Evolutionary conservation across 1,140 invertebrate genomes (phyloP), one percentile per base, ranked within the genome.

Genomic region (Drosophila nikananu): DNA sequence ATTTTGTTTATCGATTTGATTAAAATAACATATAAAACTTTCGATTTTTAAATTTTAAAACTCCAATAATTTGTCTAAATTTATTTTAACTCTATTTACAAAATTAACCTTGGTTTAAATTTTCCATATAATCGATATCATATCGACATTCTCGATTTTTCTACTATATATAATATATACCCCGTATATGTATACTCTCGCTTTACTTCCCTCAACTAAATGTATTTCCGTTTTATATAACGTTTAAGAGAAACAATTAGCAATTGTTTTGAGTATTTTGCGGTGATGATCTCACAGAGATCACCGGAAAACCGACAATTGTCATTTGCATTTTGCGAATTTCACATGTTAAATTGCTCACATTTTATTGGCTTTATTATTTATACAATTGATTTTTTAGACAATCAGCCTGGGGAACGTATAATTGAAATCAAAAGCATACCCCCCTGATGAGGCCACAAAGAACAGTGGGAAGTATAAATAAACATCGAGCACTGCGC

Each of bases 261-360:
- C 35, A 55, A 37, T 55, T 55, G 52, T 39, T 39, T 55, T 13
- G 25, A 42, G 32, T 35, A 19, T 48, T 55, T 66, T 77, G 46
- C 61, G 51, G 42, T 73, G 83, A 89, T 86, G 83, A 86, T 86
- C 84, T 86, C 83, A 86, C 51, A 74, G n/a, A 83, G 83, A 86
- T 87, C 80, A 63, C 35, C 67, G 80, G 51, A 59, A 72, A 65
- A 67, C 52, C 30, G 23, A 42, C 66, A 67, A 54, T 74, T 77
- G 67, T 70, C 63, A 65, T 74, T 80, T 60, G 49, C 58, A 72
- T 62, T 66, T 52, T 46, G 48, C 35, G 54, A 83, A 59, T 77
- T 73, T 80, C 58, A 64, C 72, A 80, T 70, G 51, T 49, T 17
- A 77, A 86, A 89, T 74, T 77, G 70, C 46, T 72, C 62, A 76